A percentile compares a stretch with the other conserved stretches of the same genome.
Conservation (phyloP, 2,888 invertebrate genomes). For the Fissipunctia ypsillon region DNA sequence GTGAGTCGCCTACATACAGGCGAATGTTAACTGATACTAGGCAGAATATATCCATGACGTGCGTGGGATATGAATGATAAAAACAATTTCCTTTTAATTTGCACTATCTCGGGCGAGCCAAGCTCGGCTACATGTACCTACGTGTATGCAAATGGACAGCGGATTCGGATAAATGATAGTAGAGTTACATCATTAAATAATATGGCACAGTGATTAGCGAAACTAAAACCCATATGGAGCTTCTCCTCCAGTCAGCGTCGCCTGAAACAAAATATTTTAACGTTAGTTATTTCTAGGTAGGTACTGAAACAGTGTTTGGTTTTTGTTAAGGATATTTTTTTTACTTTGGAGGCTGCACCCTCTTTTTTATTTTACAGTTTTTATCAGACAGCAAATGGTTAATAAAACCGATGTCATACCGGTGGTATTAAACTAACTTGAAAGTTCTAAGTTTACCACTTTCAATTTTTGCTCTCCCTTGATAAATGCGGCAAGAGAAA, state of each 20-base stretch:
- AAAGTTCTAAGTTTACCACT: neutral
- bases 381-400: neutral
- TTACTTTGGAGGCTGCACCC: neutral
- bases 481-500: neutral
- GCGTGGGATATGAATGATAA: conserved; percentile 23
- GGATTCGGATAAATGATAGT: conserved; percentile 50
- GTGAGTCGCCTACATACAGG: neutral
- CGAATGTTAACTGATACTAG: conserved; percentile 11
- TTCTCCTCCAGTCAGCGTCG: conserved; percentile 82
- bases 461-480: neutral
- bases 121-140: conserved; percentile 55
- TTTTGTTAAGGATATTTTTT: neutral
- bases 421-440: neutral
- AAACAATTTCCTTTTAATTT: conserved; percentile 60
- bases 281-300: conserved; percentile 10
- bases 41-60: conserved; percentile 19
- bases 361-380: neutral
- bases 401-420: neutral
- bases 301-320: neutral
- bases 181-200: conserved; percentile 67
- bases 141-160: conserved; percentile 59
- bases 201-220: conserved; percentile 70
- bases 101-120: conserved; percentile 59
- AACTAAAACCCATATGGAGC: conserved; percentile 74
- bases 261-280: conserved; percentile 75